These are phyloP conservation scores for Chloroceryle aenea DNA, from an alignment of 2,113 vertebrate genomes.

Conservation along the genomic window DNA sequence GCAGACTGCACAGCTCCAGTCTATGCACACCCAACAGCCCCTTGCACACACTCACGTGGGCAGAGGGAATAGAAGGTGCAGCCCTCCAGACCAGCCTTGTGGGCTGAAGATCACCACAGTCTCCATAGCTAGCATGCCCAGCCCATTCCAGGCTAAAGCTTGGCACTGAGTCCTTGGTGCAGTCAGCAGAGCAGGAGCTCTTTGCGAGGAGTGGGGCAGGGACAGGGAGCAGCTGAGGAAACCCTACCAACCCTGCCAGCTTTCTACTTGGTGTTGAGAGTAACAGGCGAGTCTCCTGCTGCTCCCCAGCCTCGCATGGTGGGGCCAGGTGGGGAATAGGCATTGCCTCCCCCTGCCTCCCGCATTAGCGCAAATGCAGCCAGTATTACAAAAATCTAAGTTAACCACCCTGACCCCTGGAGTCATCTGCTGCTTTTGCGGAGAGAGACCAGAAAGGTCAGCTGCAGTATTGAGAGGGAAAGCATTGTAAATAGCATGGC, in stretches of 20 bases:
- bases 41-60: not conserved
- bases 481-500: conserved; percentile 26
- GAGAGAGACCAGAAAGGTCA: conserved; percentile 8
- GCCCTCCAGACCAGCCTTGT: not conserved
- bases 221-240: not conserved
- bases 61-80: not conserved
- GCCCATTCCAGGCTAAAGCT: not conserved
- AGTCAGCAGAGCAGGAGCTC: not conserved
- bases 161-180: not conserved
- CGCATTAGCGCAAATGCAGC: not conserved
- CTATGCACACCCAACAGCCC: not conserved
- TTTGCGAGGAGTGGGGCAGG: not conserved
- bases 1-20: not conserved
- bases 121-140: not conserved
- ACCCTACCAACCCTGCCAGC: not conserved
- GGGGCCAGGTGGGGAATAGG: not conserved
- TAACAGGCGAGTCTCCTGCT: not conserved
- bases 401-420: not conserved
- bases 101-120: not conserved
- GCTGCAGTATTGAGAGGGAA: conserved; percentile 11
- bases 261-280: not conserved
- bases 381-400: not conserved
- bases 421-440: conserved; percentile 30
- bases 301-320: not conserved
- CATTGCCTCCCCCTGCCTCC: not conserved